Evolutionary conservation across 2,797 vertebrate species (phyloP), one percentile per base, ranked within the genome.

Genomic region (Vultur gryphus): DNA sequence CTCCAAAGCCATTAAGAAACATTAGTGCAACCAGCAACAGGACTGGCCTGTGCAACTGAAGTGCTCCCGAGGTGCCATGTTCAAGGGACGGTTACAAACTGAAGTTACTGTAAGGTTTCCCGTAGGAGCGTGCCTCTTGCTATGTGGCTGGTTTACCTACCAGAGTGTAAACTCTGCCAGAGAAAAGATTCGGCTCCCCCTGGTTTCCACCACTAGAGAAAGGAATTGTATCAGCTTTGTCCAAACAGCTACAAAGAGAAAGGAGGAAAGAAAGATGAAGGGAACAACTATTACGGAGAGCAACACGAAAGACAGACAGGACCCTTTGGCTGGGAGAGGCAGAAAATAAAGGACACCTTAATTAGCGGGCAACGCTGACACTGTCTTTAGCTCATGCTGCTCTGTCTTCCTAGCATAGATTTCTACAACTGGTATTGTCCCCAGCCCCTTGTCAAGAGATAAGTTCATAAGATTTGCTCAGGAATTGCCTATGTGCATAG

Each of bases 11-110:
- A 26, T 19, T 33, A 80, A 55, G 20, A 89, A 96, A 87, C 2
- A 1, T 46, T 31, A 66, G 12, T 37, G 61, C 16, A 73, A 55
- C 14, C 43, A 69, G 64, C 2, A 12, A 26, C 33, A 66, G 70
- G 39, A 44, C 37, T 46, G 43, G 26, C n/a, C 75, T 51, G 26
- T n/a, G 35, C 43, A 77, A 28, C n/a, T 15, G 16, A 84, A 65
- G 15, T 2, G 19, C 20, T 69, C 49, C 54, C 0, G 0, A 69
- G 58, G 11, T 55, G 41, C 54, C 35, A 9, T 7, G 31, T 69
- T 43, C 9, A 23, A 79, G 37, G 46, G 51, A 70, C 51, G 62
- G 24, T 57, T 41, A 58, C 16, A 43, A 52, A 59, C 0, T 23
- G 26, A 62, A 85, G 64, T 31, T 25, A 39, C 20, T 1, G 3